phyloP scores from a whole-genome alignment of 2,888 invertebrate genomes.

The Lottia scabra region DNA sequence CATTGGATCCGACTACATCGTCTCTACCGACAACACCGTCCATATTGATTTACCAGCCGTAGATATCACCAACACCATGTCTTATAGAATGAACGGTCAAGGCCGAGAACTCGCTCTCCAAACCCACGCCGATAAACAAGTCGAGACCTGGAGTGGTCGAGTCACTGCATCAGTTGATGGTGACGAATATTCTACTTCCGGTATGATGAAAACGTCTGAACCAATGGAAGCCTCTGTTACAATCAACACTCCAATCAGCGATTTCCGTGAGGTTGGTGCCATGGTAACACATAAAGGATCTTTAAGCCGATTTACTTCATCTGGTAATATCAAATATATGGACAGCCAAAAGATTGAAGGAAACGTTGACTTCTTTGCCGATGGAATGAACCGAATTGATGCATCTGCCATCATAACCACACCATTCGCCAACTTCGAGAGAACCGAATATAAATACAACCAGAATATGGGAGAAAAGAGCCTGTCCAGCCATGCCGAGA shows the following conservation, averaged over 20 bases:
- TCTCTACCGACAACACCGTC: background rate
- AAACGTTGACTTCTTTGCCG: slow-evolving; percentile 16
- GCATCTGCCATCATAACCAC: slow-evolving; percentile 9
- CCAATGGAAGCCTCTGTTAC: slow-evolving; percentile 21
- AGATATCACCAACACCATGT: background rate
- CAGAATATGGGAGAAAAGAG: slow-evolving; percentile 1
- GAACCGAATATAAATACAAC: background rate
- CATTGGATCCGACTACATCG: background rate
- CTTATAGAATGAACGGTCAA: background rate
- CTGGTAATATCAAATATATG: slow-evolving; percentile 29
- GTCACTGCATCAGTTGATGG: background rate
- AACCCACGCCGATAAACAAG: background rate
- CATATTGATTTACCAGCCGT: background rate
- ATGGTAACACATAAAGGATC: slow-evolving; percentile 26
- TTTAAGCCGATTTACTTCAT: slow-evolving; percentile 28
- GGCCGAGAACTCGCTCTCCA: background rate
- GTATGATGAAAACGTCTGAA: background rate
- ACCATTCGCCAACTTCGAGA: slow-evolving; percentile 4
- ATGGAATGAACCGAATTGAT: slow-evolving; percentile 8
- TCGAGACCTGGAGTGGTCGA: background rate
- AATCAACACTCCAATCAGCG: slow-evolving; percentile 20
- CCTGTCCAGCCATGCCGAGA: slow-evolving; percentile 2
- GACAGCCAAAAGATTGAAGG: slow-evolving; percentile 27
- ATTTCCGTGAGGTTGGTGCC: slow-evolving; percentile 12
- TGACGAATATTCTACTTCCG: background rate